A percentile compares a stretch with the other conserved stretches of the same genome.
phyloP scores from a whole-genome alignment of 2,888 invertebrate genomes.

The Torymus texanus region DNA sequence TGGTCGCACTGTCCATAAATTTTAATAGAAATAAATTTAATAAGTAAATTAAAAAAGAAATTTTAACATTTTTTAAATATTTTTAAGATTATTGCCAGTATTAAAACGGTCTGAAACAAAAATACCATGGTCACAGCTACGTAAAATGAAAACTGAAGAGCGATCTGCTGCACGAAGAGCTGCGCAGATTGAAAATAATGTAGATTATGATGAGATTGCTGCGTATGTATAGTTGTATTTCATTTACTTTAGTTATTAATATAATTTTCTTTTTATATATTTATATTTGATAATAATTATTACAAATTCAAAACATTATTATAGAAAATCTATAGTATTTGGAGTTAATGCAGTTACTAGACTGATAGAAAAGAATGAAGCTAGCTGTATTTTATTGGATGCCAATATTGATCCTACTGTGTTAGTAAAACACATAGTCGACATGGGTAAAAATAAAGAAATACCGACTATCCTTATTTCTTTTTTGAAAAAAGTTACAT shows the following conservation, averaged over 20 bases:
- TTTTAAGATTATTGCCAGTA: constrained; percentile 62
- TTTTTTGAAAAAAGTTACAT: constrained; percentile 65
- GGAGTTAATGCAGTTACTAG: constrained; percentile 71
- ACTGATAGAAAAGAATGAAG: constrained; percentile 66
- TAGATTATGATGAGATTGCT: constrained; percentile 47
- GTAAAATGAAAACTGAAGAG: constrained; percentile 64
- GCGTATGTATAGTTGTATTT: constrained; percentile 51
- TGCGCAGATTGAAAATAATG: constrained; percentile 39
- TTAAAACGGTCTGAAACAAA: constrained; percentile 57
- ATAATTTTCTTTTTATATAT: not conserved
- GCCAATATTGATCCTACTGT: constrained; percentile 66
- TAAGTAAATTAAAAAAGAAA: not conserved
- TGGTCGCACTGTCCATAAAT: too few species aligned
- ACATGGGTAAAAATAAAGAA: constrained; percentile 67
- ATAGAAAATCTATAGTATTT: constrained; percentile 59
- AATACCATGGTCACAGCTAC: constrained; percentile 64
- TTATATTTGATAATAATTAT: too few species aligned
- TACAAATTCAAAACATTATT: not conserved
- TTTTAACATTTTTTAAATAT: constrained; percentile 26
- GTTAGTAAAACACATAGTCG: constrained; percentile 68
- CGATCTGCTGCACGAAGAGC: constrained; percentile 60
- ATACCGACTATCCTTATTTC: constrained; percentile 68
- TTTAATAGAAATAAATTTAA: constrained; percentile 11
- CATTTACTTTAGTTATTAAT: not conserved
- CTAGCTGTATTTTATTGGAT: constrained; percentile 68